Base-by-base conservation (phyloP, 2,797 vertebrate species). In the Acestrorhynchus altus region DNA sequence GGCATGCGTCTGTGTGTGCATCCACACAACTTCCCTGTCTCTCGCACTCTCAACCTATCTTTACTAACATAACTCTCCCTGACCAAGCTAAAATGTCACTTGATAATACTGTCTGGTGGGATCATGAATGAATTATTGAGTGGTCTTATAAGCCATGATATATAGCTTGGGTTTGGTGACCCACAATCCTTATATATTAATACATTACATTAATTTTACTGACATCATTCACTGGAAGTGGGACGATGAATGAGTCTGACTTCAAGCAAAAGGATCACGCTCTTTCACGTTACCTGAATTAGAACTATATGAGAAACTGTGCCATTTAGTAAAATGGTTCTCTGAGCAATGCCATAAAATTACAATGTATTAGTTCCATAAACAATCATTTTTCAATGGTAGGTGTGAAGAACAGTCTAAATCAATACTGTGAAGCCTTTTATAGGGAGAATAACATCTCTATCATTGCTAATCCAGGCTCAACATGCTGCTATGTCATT, bases 41-140 rank as follows among this genome's bases (percentile, higher is more conserved):
- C 69, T 64, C 63, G 59, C 67, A 77, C 39, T 67, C 42, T 8
- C 67, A 31, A 83, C 83, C 8, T 84, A 74, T 77, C 83, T 81
- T 4, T 16, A 60, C n/a, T n/a, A n/a, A n/a, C 6, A 59, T 63
- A 46, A 72, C 16, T 84, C 77, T 84, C 80, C 78, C 86, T 72
- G 83, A 82, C 79, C 85, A 88, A 85, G 85, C 83, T 87, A 39
- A 74, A 69, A 79, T 61, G 35, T 60, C 63, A 80, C 4, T 44
- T 69, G 40, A 22, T 24, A 22, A 73, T 61, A n/a, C 9, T 22
- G 10, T 24, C 24, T 31, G 28, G 47, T 16, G 18, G 24, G 44
- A 20, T 10, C 26, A 24, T 56, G 44, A 39, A 72, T 44, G 35
- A 72, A 44, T 44, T 28, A 28, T 10, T 18, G 22, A 28, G 56